phyloP scores from a whole-genome alignment of 35 echinoderm and acorn worm genomes.

The Apostichopus japonicus region DNA sequence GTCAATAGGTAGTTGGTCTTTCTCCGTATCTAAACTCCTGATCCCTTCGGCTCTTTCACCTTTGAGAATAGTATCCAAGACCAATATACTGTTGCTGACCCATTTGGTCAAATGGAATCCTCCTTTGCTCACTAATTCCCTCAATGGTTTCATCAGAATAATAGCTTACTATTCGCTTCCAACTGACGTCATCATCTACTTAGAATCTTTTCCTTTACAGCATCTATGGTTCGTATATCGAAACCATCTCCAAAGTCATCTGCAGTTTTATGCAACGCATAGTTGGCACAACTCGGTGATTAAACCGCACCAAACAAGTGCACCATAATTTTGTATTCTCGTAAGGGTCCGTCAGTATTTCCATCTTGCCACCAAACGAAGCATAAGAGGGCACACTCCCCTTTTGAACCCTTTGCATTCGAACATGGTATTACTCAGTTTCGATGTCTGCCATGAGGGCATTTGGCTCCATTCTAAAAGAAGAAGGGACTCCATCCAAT shows the following conservation, averaged over 20 bases:
- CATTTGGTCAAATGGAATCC: constrained; percentile 77
- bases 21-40: constrained; percentile 59
- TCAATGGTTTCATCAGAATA: constrained; percentile 59
- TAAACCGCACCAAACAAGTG: constrained; percentile 82
- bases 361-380: constrained; percentile 83
- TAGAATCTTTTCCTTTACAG: constrained; percentile 72
- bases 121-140: constrained; percentile 29
- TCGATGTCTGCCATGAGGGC: constrained; percentile 71
- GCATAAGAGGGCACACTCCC: constrained; percentile 61
- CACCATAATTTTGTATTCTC: constrained; percentile 62
- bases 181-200: constrained; percentile 77
- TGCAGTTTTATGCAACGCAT: constrained; percentile 65
- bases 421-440: constrained; percentile 56
- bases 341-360: constrained; percentile 43
- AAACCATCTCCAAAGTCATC: constrained; percentile 59
- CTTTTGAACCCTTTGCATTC: constrained; percentile 41
- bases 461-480: constrained; percentile 49
- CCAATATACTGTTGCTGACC: constrained; percentile 68
- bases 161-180: constrained; percentile 51
- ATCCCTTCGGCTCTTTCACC: constrained; percentile 67
- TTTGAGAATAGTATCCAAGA: constrained; percentile 63
- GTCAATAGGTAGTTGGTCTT: constrained; percentile 55
- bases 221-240: constrained; percentile 16
- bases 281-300: constrained; percentile 80
- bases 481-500: constrained; percentile 51